Evolutionary conservation across 2,888 invertebrate genomes (phyloP), one percentile per base, ranked within the genome.

Genomic region (Carabus problematicus): DNA sequence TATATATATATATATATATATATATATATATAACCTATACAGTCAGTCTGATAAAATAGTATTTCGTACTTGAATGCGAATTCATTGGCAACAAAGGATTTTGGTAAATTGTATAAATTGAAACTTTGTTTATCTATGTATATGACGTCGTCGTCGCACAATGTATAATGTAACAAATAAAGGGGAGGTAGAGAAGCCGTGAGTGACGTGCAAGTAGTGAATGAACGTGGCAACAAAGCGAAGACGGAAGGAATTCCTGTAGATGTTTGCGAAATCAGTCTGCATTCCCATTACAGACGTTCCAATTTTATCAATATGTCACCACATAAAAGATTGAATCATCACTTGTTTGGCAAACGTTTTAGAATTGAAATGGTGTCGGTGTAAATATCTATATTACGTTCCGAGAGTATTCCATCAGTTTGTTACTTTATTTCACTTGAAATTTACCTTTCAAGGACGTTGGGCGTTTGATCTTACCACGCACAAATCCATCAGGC

Each of bases 301-400:
- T 54, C 41, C 63, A 52, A 63, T 63, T 63, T 63, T 52, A 63
- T 63, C 63, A 63, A 63, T 63, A 63, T 63, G 63, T 63, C 63
- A 63, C 63, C 63, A 54, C 54, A 63, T 63, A 54, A 52, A 63
- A 63, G 63, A 63, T 63, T 63, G 63, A 54, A 63, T 63, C n/a
- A n/a, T n/a, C 63, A 63, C 49, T 63, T 63, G 63, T 63, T 63
- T 63, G 62, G 63, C 54, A 42, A 63, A 63, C 63, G 41, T 63
- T 63, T 63, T 40, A 63, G 54, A 63, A 63, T 63, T 63, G 63
- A 54, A 63, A 63, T 52, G 63, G 63, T 54, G 52, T 63, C 63
- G 54, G n/a, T 63, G 63, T 41, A 63, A 63, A 63, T 63, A 63
- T 63, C 52, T 63, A 63, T 54, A 63, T 62, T 47, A 62, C 45